Percentiles rank a stretch among this genome's conserved stretches.
Evolutionary conservation across 2,797 vertebrate species (phyloP).

Genomic region (Melanotaenia parkinsoni): DNA sequence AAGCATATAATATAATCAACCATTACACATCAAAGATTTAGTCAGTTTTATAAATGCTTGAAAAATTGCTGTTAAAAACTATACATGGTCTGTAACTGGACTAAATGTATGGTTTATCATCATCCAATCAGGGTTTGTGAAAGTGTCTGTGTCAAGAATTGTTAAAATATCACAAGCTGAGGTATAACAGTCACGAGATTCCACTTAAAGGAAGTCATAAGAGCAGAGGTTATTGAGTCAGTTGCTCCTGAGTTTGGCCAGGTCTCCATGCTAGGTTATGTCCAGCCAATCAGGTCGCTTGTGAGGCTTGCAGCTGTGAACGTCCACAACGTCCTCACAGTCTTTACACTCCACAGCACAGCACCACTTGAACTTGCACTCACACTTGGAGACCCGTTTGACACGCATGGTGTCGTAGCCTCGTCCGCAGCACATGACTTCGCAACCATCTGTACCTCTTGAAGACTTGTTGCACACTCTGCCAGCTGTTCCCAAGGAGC

Average conservation of each 20-base stretch:
- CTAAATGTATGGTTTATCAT: slow-evolving; percentile 55
- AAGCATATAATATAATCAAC: slow-evolving; percentile 39
- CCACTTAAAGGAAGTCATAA: slow-evolving; percentile 67
- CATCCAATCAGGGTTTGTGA: slow-evolving; percentile 32
- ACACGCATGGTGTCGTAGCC: slow-evolving; percentile 97
- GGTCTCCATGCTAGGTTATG: slow-evolving; percentile 83
- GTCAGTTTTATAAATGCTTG: slow-evolving; percentile 32
- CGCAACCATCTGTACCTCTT: slow-evolving; percentile 91
- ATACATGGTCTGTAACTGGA: slow-evolving; percentile 55
- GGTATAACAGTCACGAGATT: slow-evolving; percentile 53
- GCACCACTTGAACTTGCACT: slow-evolving; percentile 99
- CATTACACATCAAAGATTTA: slow-evolving; percentile 46
- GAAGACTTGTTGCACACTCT: slow-evolving; percentile 94
- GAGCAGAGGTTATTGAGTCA: slow-evolving; percentile 57
- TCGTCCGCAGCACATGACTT: slow-evolving; percentile 98
- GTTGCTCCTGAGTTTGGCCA: slow-evolving; percentile 25
- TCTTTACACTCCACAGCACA: slow-evolving; percentile 95
- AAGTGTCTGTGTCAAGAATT: slow-evolving; percentile 67
- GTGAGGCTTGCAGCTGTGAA: slow-evolving; percentile 97
- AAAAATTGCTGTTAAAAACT: slow-evolving; percentile 28
- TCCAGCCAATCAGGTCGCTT: slow-evolving; percentile 94
- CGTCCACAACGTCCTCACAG: slow-evolving; percentile 92
- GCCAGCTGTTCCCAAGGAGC: slow-evolving; percentile 95
- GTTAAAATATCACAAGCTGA: slow-evolving; percentile 77
- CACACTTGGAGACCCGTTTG: slow-evolving; percentile 93